Evolutionary conservation across 2,797 vertebrate species (phyloP), one percentile per base, ranked within the genome.

Genomic region (Peromyscus eremicus): DNA sequence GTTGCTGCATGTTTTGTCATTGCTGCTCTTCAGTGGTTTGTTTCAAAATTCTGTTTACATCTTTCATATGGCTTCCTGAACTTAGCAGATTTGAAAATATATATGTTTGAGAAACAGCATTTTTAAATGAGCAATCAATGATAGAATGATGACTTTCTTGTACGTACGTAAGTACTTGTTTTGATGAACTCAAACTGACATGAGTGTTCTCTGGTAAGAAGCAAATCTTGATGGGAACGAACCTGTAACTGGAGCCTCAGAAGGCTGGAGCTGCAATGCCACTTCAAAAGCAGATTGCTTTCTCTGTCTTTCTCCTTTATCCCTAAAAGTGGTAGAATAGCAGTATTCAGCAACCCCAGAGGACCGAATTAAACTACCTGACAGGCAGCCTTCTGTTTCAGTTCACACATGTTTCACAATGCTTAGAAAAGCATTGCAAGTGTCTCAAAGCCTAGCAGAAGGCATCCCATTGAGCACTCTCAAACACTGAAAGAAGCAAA

Each of bases 41-140:
- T 82, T 70, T 93, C 71, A 88, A 79, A 60, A 9, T 34, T 95
- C 16, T 6, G 12, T 29, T 57, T 6, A 71, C 32, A 76, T n/a
- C 6, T 81, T 96, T 94, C 21, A 60, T 55, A 40, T 84, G 62
- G 96, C 4, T 27, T 60, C 87, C 37, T 96, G 37, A 84, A 52
- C 9, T 89, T 79, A 95, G 2, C 7, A 46, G 8, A 91, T 82
- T 77, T 87, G 52, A 89, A 27, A 89, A 80, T 70, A 62, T 68
- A 3, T 29, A 3, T 52, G 4, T 64, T 95, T 86, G 52, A 94
- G 46, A 49, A 49, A 49, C 8, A 49, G 46, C 46, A 49, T 49
- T 49, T 49, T 49, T 49, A 11, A 49, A 89, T 66, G 1, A 13
- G 4, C 84, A 87, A 21, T 62, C 23, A 79, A 16, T 43, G 57